These are phyloP conservation scores for Triplophysa bombifrons DNA, from an alignment of 2,797 vertebrate genomes.

Conservation along the genomic window DNA sequence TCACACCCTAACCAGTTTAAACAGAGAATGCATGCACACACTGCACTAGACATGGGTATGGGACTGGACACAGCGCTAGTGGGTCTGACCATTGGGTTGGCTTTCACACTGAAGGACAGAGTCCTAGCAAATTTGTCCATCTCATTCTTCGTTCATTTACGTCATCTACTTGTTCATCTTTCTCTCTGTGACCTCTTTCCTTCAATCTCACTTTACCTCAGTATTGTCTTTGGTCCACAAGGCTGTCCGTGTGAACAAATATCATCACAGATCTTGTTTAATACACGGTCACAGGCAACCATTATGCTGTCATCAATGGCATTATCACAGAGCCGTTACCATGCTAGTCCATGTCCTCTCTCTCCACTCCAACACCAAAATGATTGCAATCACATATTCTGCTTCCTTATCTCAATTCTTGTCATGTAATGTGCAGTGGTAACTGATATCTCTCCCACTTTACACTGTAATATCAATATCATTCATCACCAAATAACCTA, in stretches of 20 bases:
- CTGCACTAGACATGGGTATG: neutral
- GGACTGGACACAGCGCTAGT: neutral
- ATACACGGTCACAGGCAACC: constrained; percentile 71
- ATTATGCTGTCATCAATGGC: constrained; percentile 79
- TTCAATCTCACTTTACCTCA: constrained; percentile 44
- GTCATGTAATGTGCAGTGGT: constrained; percentile 71
- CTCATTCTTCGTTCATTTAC: constrained; percentile 35
- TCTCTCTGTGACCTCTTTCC: constrained; percentile 42
- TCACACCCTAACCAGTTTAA: constrained; percentile 4
- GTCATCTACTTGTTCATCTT: constrained; percentile 26
- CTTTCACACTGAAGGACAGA: constrained; percentile 25
- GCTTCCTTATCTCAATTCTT: constrained; percentile 73
- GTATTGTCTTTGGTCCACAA: constrained; percentile 53
- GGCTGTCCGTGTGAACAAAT: constrained; percentile 62
- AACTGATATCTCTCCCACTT: constrained; percentile 69
- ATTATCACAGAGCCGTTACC: constrained; percentile 72
- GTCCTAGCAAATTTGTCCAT: constrained; percentile 25
- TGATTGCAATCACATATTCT: constrained; percentile 75
- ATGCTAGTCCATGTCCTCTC: constrained; percentile 70
- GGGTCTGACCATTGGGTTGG: constrained; percentile 26
- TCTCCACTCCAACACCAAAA: constrained; percentile 77
- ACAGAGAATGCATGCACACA: neutral
- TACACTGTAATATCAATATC: constrained; percentile 54
- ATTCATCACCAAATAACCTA: constrained; percentile 35
- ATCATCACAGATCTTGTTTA: constrained; percentile 78